Percentiles rank a stretch among this genome's conserved stretches.
Evolutionary conservation across 2,888 invertebrate species (phyloP).

Genomic region (Tenthredo scrophulariae): DNA sequence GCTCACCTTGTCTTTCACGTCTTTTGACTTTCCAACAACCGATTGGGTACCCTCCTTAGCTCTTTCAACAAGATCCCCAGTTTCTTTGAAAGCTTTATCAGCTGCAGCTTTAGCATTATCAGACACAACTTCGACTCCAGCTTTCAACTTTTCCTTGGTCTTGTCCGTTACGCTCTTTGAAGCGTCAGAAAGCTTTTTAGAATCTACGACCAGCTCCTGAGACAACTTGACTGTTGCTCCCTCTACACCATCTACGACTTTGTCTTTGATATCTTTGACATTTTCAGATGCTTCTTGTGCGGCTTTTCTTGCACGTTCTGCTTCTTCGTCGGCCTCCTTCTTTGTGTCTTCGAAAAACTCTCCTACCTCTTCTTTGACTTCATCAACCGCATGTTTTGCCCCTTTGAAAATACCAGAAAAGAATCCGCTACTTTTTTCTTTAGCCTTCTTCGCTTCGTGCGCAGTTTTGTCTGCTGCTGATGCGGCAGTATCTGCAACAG

Average conservation of each 20-base stretch:
- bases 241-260: conserved; percentile 60
- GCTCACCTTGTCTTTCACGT: conserved; percentile 52
- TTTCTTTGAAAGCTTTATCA: conserved; percentile 13
- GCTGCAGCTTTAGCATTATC: conserved; percentile 52
- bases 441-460: conserved; percentile 53
- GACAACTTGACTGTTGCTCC: conserved; percentile 58
- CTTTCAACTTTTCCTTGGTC: conserved; percentile 57
- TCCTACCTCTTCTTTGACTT: conserved; percentile 57
- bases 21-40: background rate
- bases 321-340: conserved; percentile 59
- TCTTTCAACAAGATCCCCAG: conserved; percentile 40
- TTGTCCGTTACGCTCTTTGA: conserved; percentile 61
- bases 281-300: conserved; percentile 53
- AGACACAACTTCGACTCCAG: conserved; percentile 57
- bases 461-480: conserved; percentile 55
- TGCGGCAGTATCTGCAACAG: conserved; percentile 55
- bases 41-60: background rate
- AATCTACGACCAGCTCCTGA: conserved; percentile 53
- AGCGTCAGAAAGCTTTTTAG: conserved; percentile 56
- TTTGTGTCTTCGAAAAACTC: conserved; percentile 55
- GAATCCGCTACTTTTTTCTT: conserved; percentile 65
- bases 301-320: conserved; percentile 55
- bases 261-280: conserved; percentile 25
- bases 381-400: conserved; percentile 62
- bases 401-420: conserved; percentile 69